A percentile compares a stretch with the other conserved stretches of the same genome.
phyloP scores from a whole-genome alignment of 2,888 invertebrate genomes.

The Cantharis rustica region DNA sequence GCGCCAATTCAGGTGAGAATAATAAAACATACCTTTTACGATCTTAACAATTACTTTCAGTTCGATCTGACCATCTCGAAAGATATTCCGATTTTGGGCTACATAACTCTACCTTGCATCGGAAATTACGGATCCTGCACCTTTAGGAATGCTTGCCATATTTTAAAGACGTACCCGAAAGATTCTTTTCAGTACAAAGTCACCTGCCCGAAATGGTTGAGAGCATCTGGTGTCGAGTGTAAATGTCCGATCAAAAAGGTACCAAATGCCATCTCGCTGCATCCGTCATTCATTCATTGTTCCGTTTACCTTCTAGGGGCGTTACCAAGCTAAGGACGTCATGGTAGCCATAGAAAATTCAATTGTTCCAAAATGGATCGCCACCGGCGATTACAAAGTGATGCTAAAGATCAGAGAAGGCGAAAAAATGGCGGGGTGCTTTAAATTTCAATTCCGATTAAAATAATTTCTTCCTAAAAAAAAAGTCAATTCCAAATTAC shows the following conservation, averaged over 20 bases:
- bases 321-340: background rate
- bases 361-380: constrained; percentile 17
- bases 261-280: too few species aligned
- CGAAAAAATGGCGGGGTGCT: constrained; percentile 7
- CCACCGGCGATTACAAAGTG: constrained; percentile 7
- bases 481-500: background rate
- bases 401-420: background rate
- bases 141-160: constrained; percentile 2
- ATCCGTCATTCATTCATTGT: too few species aligned
- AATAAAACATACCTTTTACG: background rate
- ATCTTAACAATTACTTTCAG: background rate
- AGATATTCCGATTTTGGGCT: background rate
- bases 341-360: background rate
- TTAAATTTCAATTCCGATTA: constrained; percentile 14
- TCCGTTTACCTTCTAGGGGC: background rate
- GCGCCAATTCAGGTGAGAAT: constrained; percentile 1
- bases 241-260: constrained; percentile 17
- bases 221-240: constrained; percentile 7
- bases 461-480: background rate
- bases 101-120: constrained; percentile 11
- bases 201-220: constrained; percentile 11
- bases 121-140: constrained; percentile 17
- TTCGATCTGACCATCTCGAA: background rate
- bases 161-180: constrained; percentile 4
- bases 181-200: constrained; percentile 5